Conservation (phyloP, 1,140 invertebrate genomes). For the Eulimnadia texana region DNA sequence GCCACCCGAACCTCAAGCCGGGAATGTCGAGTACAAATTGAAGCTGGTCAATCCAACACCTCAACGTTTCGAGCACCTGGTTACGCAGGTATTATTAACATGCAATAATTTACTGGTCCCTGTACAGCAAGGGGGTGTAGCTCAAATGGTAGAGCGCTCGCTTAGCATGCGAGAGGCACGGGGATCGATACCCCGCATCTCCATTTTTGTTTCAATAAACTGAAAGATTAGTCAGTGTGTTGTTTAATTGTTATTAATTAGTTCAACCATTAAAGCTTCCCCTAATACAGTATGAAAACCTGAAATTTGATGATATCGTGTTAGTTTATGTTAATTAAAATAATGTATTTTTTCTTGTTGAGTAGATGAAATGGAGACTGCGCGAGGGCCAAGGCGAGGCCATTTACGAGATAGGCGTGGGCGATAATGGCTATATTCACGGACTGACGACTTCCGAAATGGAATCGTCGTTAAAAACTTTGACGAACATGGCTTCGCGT, state of each 20-base stretch:
- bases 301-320: neutral
- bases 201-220: neutral
- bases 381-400: constrained; percentile 81
- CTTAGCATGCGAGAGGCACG: too few species aligned
- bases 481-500: constrained; percentile 27
- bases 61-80: constrained; percentile 71
- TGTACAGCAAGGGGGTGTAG: neutral
- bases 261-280: neutral
- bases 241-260: neutral
- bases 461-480: constrained; percentile 60
- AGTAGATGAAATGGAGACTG: constrained; percentile 76
- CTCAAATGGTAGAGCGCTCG: too few species aligned
- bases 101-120: too few species aligned
- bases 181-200: too few species aligned
- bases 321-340: neutral
- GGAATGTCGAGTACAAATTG: constrained; percentile 86
- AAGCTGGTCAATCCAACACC: constrained; percentile 71
- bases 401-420: constrained; percentile 91
- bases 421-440: constrained; percentile 73
- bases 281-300: neutral
- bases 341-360: neutral
- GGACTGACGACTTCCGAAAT: constrained; percentile 67
- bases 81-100: constrained; percentile 55
- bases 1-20: constrained; percentile 76
- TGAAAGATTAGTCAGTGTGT: neutral